Conservation (phyloP, 1,140 invertebrate species). For the Listronotus bonariensis region DNA sequence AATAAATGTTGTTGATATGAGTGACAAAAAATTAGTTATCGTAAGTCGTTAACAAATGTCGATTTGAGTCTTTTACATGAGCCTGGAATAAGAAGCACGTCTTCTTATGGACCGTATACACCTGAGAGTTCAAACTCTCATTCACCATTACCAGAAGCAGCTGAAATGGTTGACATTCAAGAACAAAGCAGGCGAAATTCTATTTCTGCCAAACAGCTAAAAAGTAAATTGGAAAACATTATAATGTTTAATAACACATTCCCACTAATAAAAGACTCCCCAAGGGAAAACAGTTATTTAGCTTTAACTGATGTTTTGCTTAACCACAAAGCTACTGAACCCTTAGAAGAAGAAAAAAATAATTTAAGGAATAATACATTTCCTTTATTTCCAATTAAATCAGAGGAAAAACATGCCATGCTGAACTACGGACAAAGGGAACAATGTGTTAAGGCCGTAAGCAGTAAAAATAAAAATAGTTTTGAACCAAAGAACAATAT, state of each 20-base stretch:
- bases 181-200: slow-evolving; percentile 35
- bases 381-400: no score
- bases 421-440: no score
- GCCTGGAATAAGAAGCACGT: slow-evolving; percentile 55
- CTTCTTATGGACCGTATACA: slow-evolving; percentile 71
- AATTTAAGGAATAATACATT: neutral
- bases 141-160: slow-evolving; percentile 62
- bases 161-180: slow-evolving; percentile 19
- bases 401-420: no score
- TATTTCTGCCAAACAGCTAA: slow-evolving; percentile 49
- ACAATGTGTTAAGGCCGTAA: neutral
- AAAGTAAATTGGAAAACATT: slow-evolving; percentile 49
- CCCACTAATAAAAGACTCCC: neutral
- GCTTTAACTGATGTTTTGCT: neutral
- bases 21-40: slow-evolving; percentile 38
- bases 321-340: neutral
- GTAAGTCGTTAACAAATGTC: slow-evolving; percentile 43
- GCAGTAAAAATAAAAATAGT: slow-evolving; percentile 13
- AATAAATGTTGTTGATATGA: slow-evolving; percentile 55
- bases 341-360: neutral
- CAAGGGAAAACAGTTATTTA: neutral
- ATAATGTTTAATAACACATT: slow-evolving; percentile 25
- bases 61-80: slow-evolving; percentile 61
- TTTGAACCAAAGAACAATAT: neutral
- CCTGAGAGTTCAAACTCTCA: slow-evolving; percentile 77